phyloP scores from a whole-genome alignment of 2,113 vertebrate genomes.

The Podiceps cristatus region DNA sequence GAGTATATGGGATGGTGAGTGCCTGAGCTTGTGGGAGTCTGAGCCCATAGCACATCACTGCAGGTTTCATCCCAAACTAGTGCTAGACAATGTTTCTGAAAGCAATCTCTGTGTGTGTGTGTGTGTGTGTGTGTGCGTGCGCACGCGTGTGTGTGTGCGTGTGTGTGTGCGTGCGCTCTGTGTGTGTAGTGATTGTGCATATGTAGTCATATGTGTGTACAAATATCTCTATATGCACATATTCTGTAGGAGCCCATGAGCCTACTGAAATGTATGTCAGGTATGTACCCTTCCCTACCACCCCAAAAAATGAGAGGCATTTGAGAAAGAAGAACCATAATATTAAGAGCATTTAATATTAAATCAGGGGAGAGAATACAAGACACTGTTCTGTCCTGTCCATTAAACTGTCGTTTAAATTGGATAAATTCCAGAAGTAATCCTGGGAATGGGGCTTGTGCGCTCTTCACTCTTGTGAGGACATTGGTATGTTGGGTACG shows the following conservation, averaged over 20 bases:
- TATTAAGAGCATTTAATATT: neutral
- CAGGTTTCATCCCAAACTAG: neutral
- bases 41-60: neutral
- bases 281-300: too few species aligned
- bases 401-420: neutral
- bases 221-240: neutral
- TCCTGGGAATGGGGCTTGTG: neutral
- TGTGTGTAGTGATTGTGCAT: neutral
- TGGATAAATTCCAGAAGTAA: neutral
- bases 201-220: neutral
- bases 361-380: neutral
- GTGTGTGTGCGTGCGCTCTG: accelerated
- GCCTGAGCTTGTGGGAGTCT: neutral
- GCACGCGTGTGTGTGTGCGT: neutral
- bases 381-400: neutral
- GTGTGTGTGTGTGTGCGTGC: accelerated
- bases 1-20: too few species aligned
- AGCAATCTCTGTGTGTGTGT: neutral
- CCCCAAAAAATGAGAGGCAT: neutral
- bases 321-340: neutral
- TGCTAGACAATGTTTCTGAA: neutral
- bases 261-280: neutral
- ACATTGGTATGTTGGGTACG: neutral
- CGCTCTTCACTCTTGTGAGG: neutral
- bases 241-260: neutral